Base-by-base conservation (phyloP, 1,140 invertebrate genomes). In the Procambarus clarkii region DNA sequence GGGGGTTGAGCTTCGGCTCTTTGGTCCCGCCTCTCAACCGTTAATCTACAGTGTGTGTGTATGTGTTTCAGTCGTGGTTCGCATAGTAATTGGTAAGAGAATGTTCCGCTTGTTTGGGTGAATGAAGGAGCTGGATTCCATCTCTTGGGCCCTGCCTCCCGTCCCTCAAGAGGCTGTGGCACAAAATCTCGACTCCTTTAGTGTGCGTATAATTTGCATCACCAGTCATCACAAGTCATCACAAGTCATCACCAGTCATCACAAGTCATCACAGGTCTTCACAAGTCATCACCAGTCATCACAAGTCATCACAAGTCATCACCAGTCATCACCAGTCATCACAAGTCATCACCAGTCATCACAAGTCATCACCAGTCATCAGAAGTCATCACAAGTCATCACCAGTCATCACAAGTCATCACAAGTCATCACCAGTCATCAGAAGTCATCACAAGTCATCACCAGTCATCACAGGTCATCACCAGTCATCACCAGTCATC, bases 231-330 rank as follows among this genome's bases (percentile, higher is more conserved):
- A 80, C 78, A 44, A 54, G 3, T 80, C 46, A 80, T 50, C 78
- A 80, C 78, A 46, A 80, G 18, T 80, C 46, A 80, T 48, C 78
- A 48, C 78, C 48, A 80, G 18, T 80, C 78, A 80, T 48, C 78
- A 80, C 78, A 21, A 80, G 15, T 80, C 48, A 80, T 80, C 46
- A 80, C 46, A 9, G 48, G 2, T 46, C 78, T 48, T 48, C 78
- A 18, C 3, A 46, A 80, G 13, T 80, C 78, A 50, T 80, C 78
- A 80, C 78, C 48, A 80, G 3, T n/a, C 45, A n/a, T 80, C 46
- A 80, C 45, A 11, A 80, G 13, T 48, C 45, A 50, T 54, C 78
- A 80, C 78, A 9, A 54, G 3, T 3, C 45, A 50, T 80, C 46
- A 50, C 8, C 46, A 80, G 4, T 13, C 45, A 50, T 80, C 78